Conservation (phyloP, 2,113 vertebrate species). For the Anarrhichthys ocellatus region DNA sequence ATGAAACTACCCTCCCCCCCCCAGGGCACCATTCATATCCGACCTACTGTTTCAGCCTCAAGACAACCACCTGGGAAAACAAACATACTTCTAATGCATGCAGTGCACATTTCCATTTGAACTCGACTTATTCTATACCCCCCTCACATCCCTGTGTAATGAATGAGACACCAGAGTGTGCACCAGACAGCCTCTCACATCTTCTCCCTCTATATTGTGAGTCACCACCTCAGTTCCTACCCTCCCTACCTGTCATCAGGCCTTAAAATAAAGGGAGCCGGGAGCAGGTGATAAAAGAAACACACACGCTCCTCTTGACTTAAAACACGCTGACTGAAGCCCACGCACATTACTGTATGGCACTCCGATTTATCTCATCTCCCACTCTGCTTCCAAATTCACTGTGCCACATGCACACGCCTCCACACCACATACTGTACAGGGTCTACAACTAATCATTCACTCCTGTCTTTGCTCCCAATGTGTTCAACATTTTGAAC, state of each 20-base stretch:
- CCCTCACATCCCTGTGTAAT: constrained; percentile 22
- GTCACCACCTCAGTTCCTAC: constrained; percentile 51
- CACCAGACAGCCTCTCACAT: constrained; percentile 31
- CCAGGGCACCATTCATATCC: constrained; percentile 4
- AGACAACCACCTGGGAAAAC: constrained; percentile 1
- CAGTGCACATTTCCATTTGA: neutral
- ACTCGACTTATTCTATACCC: neutral
- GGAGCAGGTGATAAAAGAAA: constrained; percentile 61
- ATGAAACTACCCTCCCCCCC: neutral
- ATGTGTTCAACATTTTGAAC: constrained; percentile 21
- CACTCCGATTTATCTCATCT: constrained; percentile 68
- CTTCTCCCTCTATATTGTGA: constrained; percentile 38
- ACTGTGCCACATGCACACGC: constrained; percentile 17
- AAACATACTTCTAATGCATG: neutral
- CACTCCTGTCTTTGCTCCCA: constrained; percentile 19
- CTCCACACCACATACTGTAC: neutral
- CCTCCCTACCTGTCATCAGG: constrained; percentile 63
- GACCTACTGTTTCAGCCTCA: neutral
- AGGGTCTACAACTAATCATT: constrained; percentile 21
- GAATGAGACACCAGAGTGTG: constrained; percentile 44
- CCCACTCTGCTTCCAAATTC: constrained; percentile 26
- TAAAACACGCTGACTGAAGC: constrained; percentile 62
- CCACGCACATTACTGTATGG: constrained; percentile 69
- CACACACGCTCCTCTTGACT: constrained; percentile 60
- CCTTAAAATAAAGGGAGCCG: constrained; percentile 63